Evolutionary conservation across 2,888 invertebrate genomes (phyloP).

Genomic region (Sclerodermus sp.): DNA sequence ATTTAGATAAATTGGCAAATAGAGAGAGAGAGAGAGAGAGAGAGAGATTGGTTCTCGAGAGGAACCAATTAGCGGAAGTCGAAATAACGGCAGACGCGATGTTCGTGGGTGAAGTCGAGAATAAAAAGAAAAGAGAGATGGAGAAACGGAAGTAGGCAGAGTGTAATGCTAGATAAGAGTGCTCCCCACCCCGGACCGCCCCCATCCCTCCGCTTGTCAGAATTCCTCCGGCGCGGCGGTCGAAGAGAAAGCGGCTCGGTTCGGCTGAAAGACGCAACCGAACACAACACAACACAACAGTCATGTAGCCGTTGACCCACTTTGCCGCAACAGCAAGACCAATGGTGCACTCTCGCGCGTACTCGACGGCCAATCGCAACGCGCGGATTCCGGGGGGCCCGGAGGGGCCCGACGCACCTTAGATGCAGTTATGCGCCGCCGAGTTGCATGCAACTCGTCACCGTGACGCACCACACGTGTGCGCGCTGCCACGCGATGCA

Average conservation of each 20-base stretch:
- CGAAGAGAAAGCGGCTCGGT: constrained; percentile 53
- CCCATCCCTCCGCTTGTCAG: constrained; percentile 24
- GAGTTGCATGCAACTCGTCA: too few relatives aligned
- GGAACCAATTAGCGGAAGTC: too few relatives aligned
- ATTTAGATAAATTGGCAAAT: too few relatives aligned
- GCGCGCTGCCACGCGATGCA: neutral
- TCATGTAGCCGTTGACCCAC: constrained; percentile 44
- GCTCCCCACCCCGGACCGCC: too few relatives aligned
- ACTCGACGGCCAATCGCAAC: neutral
- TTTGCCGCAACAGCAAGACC: constrained; percentile 25
- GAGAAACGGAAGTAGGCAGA: neutral
- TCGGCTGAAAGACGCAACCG: constrained; percentile 30
- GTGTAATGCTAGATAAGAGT: constrained; percentile 20
- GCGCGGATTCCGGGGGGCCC: too few relatives aligned
- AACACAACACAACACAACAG: too few relatives aligned
- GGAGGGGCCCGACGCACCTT: constrained; percentile 17
- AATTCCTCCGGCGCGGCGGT: constrained; percentile 35
- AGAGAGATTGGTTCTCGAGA: too few relatives aligned
- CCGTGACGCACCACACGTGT: neutral
- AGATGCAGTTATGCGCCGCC: constrained; percentile 24
- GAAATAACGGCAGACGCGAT: too few relatives aligned
- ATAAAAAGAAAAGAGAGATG: too few relatives aligned
- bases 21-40: neutral
- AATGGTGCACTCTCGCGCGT: constrained; percentile 16
- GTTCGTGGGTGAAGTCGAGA: too few relatives aligned